phyloP scores from a whole-genome alignment of 2,797 vertebrate species.

The Australoheros facetus region DNA sequence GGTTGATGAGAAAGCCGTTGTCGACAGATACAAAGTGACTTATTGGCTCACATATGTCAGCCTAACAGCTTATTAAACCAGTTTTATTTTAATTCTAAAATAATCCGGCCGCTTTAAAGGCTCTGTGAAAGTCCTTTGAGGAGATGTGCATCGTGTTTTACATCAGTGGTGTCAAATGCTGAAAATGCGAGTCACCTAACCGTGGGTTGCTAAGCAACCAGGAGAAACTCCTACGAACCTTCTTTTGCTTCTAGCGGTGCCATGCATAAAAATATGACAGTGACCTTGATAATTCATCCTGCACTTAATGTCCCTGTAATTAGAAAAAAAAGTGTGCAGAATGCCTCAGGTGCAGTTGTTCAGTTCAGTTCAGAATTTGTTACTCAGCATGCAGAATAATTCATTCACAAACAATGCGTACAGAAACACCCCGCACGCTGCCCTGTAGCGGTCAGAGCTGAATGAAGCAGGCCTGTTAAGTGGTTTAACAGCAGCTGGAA shows the following conservation, averaged over 20 bases:
- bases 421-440: background rate
- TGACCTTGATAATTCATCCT: slow-evolving; percentile 31
- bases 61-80: slow-evolving; percentile 12
- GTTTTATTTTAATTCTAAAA: slow-evolving; percentile 1
- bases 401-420: slow-evolving; percentile 20
- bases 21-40: slow-evolving; percentile 53
- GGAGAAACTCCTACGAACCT: slow-evolving; percentile 29
- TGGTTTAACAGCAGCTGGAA: slow-evolving; percentile 55
- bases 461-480: slow-evolving; percentile 40
- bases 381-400: background rate
- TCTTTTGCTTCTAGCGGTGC: slow-evolving; percentile 25
- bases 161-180: slow-evolving; percentile 29
- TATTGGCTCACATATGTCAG: slow-evolving; percentile 32
- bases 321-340: slow-evolving; percentile 10
- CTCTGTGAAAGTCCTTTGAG: background rate
- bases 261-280: slow-evolving; percentile 35
- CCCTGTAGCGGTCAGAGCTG: slow-evolving; percentile 13
- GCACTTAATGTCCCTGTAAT: slow-evolving; percentile 16
- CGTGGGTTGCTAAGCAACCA: slow-evolving; percentile 57
- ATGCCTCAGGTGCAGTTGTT: slow-evolving; percentile 3
- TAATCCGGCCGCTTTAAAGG: background rate
- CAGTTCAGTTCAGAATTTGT: background rate
- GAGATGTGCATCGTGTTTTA: slow-evolving; percentile 5
- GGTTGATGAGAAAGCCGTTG: slow-evolving; percentile 62
- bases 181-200: slow-evolving; percentile 31